phyloP scores from a whole-genome alignment of 2,113 vertebrate genomes.

The Sorex araneus region DNA sequence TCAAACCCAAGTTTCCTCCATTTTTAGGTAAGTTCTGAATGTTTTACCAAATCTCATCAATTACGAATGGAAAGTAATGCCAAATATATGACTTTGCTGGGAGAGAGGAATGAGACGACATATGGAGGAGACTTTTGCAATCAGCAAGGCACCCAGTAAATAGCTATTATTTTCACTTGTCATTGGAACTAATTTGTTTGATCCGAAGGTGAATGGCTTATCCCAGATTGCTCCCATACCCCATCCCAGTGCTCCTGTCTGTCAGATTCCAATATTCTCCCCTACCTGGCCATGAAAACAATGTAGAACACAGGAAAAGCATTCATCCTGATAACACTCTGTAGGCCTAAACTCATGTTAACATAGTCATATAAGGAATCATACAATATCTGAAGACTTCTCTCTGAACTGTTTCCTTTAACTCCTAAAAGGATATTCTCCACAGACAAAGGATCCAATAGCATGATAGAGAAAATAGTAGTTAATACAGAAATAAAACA shows the following conservation, averaged over 20 bases:
- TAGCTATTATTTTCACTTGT: neutral
- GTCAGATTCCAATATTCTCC: rapidly evolving
- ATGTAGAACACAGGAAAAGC: neutral
- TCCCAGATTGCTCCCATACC: neutral
- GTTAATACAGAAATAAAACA: slow-evolving; percentile 48
- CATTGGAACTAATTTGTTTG: neutral
- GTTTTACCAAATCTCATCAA: neutral
- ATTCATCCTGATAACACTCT: slow-evolving; percentile 1
- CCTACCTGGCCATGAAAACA: too few relatives aligned
- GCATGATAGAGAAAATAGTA: neutral
- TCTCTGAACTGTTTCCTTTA: slow-evolving; percentile 37
- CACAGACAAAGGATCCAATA: slow-evolving; percentile 4
- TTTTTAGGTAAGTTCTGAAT: neutral
- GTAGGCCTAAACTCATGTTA: slow-evolving; percentile 23
- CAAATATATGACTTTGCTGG: neutral
- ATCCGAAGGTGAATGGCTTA: neutral
- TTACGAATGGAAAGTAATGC: neutral
- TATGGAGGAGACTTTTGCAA: neutral
- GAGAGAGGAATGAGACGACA: neutral
- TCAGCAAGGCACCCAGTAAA: neutral
- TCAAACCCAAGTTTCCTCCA: neutral
- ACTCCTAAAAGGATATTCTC: slow-evolving; percentile 8
- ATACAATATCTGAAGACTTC: slow-evolving; percentile 46
- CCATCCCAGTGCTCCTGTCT: neutral
- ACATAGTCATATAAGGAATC: slow-evolving; percentile 54